Evolutionary conservation across 2,797 vertebrate species (phyloP), one percentile per base, ranked within the genome.

Genomic region (Tragelaphus oryx): DNA sequence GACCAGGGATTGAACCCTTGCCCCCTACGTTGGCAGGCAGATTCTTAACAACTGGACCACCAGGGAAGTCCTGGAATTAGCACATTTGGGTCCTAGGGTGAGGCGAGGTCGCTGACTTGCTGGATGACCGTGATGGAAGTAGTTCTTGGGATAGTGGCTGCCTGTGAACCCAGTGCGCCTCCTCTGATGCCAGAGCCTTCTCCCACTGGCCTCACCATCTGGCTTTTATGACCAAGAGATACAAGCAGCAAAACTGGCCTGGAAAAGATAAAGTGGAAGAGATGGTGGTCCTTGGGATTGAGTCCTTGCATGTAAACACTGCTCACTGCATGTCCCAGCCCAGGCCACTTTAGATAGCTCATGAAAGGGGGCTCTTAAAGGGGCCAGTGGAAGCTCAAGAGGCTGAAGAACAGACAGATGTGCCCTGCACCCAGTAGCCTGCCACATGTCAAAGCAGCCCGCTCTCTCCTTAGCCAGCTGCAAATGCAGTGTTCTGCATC

Each of bases 11-110:
- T 7, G 68, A 41, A 41, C 68, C 22, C 37, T 12, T 71, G 6
- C 12, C 10, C 11, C 22, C 68, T 71, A 41, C 0, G 0, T 41
- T 41, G 68, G 68, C 22, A 14, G 37, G 37, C 0, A 0, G 37
- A 71, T 71, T 24, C 68, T 71, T 41, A 71, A 71, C 37, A 24
- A 24, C 68, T 41, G 37, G 68, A 41, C 37, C 11, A 26, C 68
- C 37, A 71, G 37, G 22, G 11, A 41, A 41, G 68, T 41, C 68
- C 37, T 75, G 71, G 24, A 46, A 7, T 46, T 46, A 44, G 41
- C 33, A 30, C 24, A 10, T 17, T 6, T 28, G 60, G 46, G n/a
- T 33, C 30, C 78, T 37, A 18, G 55, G 28, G 55, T 48, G 60
- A 33, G 30, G 14, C 11, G 2, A 81, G 79, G 54, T 74, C 11